Evolutionary conservation across 2,888 invertebrate species (phyloP).

Genomic region (Imbricaverruca yamaguchii): DNA sequence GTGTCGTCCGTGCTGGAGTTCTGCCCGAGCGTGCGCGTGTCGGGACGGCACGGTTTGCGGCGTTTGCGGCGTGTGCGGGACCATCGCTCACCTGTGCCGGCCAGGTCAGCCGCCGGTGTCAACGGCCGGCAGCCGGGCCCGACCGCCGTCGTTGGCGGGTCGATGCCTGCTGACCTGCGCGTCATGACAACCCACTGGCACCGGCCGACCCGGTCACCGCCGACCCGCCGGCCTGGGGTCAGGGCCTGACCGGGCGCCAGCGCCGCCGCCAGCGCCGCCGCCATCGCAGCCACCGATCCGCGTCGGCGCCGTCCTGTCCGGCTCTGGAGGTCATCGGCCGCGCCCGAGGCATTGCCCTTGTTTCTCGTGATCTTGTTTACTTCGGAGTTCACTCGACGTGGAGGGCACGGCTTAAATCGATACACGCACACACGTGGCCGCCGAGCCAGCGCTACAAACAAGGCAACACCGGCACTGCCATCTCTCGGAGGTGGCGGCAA

Average conservation of each 20-base stretch:
- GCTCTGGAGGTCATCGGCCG: neutral
- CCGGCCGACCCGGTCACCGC: neutral
- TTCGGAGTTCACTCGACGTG: neutral
- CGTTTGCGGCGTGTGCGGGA: too few species aligned
- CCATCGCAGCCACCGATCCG: neutral
- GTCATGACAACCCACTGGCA: neutral
- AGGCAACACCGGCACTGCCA: neutral
- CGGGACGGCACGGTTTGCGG: too few species aligned
- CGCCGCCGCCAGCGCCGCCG: neutral
- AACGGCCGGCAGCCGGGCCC: neutral
- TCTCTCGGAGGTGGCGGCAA: neutral
- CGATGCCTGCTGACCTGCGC: neutral
- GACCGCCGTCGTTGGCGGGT: neutral
- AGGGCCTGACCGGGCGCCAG: neutral
- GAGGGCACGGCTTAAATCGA: constrained; percentile 5
- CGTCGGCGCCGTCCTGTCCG: neutral
- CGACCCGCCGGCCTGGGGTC: neutral
- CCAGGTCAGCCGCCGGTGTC: neutral
- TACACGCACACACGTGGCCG: constrained; percentile 12
- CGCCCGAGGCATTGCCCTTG: neutral
- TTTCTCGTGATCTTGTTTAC: constrained; percentile 20
- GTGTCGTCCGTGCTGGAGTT: too few species aligned
- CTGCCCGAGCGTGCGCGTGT: too few species aligned
- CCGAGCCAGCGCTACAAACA: neutral
- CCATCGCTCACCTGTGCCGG: too few species aligned